phyloP scores from a whole-genome alignment of 2,113 vertebrate genomes.

The Albula goreensis region DNA sequence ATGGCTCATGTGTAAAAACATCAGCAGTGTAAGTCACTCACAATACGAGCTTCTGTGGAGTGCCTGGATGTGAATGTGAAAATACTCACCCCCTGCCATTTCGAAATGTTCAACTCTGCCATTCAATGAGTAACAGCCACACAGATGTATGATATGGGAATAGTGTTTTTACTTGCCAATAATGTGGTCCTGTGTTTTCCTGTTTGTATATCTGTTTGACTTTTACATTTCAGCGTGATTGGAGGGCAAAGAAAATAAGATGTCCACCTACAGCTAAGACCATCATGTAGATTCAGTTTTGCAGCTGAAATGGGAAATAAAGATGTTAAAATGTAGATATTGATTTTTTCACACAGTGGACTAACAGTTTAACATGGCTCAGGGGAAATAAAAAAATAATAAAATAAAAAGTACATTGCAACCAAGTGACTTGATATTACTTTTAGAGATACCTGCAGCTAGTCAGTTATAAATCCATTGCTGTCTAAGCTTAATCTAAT shows the following conservation, averaged over 20 bases:
- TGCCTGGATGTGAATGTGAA: too few relatives aligned
- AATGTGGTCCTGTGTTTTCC: neutral
- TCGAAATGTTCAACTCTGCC: too few relatives aligned
- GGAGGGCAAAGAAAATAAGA: neutral
- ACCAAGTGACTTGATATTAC: neutral
- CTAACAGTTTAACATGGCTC: neutral
- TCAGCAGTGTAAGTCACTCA: too few relatives aligned
- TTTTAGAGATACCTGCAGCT: neutral
- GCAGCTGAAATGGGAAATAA: neutral
- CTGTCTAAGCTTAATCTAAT: neutral
- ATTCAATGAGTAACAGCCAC: too few relatives aligned
- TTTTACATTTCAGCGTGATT: neutral
- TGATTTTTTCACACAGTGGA: neutral
- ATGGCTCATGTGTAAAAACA: too few relatives aligned
- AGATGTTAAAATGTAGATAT: neutral
- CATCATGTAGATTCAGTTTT: neutral
- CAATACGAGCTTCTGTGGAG: too few relatives aligned
- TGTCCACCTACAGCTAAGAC: neutral
- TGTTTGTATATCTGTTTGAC: neutral
- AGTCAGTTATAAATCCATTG: neutral
- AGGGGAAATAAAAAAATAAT: neutral
- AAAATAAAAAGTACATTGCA: neutral
- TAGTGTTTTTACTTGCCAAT: too few relatives aligned
- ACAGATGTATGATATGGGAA: too few relatives aligned
- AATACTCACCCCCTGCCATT: too few relatives aligned